Percentiles rank a stretch among this genome's conserved stretches.
Conservation (phyloP, 1,140 invertebrate genomes). For the Thrips palmi region DNA sequence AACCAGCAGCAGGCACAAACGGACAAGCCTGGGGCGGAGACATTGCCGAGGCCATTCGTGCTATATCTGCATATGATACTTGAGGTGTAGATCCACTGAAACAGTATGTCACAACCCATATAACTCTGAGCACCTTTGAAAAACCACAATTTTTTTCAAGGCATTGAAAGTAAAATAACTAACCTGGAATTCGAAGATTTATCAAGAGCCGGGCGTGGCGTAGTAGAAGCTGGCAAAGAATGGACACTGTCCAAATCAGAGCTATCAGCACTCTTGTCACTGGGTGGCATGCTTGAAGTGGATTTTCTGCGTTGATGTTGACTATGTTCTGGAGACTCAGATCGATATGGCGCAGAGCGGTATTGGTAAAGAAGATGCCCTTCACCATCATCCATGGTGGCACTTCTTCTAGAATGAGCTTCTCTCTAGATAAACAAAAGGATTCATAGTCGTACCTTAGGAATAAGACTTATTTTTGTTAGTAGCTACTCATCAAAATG, state of each 20-base stretch:
- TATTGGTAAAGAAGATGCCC: slow-evolving; percentile 9
- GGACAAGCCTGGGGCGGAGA: not conserved
- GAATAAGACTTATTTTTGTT: too few relatives aligned
- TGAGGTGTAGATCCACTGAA: slow-evolving; percentile 34
- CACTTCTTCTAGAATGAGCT: too few relatives aligned
- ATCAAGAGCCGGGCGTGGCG: slow-evolving; percentile 19
- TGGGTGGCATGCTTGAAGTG: slow-evolving; percentile 39
- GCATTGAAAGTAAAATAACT: slow-evolving; percentile 18
- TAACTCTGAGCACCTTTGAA: too few relatives aligned
- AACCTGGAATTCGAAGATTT: slow-evolving; percentile 19
- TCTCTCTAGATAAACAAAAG: too few relatives aligned
- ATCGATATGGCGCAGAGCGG: slow-evolving; percentile 11
- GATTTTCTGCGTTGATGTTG: slow-evolving; percentile 27
- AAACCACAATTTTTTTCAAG: slow-evolving; percentile 21
- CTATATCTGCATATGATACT: slow-evolving; percentile 56
- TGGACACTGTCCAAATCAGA: slow-evolving; percentile 52
- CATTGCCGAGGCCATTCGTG: slow-evolving; percentile 17
- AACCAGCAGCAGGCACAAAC: not conserved
- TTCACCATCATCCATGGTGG: too few relatives aligned
- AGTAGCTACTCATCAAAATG: too few relatives aligned
- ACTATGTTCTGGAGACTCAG: slow-evolving; percentile 13
- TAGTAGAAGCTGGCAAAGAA: slow-evolving; percentile 41
- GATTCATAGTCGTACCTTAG: too few relatives aligned
- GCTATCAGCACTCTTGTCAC: slow-evolving; percentile 54
- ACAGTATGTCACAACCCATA: too few relatives aligned